phyloP scores from a whole-genome alignment of 2,113 vertebrate genomes.

The Misgurnus mizolepis region DNA sequence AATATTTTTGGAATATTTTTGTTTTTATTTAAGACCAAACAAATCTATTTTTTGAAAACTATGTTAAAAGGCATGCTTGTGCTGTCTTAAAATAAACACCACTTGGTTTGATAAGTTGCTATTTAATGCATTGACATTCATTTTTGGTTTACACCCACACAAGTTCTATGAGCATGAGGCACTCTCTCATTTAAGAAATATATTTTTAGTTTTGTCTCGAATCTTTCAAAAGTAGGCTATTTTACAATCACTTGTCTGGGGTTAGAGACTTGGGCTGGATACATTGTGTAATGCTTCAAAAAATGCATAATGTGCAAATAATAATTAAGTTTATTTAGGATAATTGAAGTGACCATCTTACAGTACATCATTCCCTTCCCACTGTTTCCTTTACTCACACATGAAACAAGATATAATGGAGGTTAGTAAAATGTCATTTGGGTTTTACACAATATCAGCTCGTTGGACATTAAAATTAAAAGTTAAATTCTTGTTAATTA shows the following conservation, averaged over 20 bases:
- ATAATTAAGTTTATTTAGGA: constrained; percentile 59
- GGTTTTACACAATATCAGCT: constrained; percentile 39
- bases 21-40: background rate
- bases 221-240: background rate
- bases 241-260: constrained; percentile 28
- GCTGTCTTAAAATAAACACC: background rate
- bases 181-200: constrained; percentile 46
- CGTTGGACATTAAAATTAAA: constrained; percentile 40
- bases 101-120: background rate
- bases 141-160: background rate
- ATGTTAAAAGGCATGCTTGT: background rate
- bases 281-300: constrained; percentile 49
- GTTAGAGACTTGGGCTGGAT: constrained; percentile 53
- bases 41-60: background rate
- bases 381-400: constrained; percentile 44
- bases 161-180: constrained; percentile 50
- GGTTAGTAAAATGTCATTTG: constrained; percentile 19
- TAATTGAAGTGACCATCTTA: constrained; percentile 56
- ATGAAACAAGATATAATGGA: constrained; percentile 20
- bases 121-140: background rate
- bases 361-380: constrained; percentile 55
- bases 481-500: constrained; percentile 36
- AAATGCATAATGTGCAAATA: constrained; percentile 58
- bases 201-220: constrained; percentile 42
- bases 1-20: no score